Evolutionary conservation across 2,113 vertebrate species (phyloP).

Genomic region (Corvus cornix): DNA sequence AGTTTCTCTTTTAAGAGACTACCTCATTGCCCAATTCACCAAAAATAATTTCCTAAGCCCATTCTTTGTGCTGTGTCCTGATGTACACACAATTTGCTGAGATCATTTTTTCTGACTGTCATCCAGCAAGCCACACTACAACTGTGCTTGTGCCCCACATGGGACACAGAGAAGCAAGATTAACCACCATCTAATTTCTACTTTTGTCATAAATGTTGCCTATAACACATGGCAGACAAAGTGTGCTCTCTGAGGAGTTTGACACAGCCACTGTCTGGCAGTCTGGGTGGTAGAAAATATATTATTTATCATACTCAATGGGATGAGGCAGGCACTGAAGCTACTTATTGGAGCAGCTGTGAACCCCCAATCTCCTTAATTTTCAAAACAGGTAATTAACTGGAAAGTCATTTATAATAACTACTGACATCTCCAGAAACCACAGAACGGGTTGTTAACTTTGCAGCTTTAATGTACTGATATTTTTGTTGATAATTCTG

Average conservation of each 20-base stretch:
- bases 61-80: conserved; percentile 22
- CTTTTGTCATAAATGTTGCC: conserved; percentile 64
- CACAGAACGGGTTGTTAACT: conserved; percentile 57
- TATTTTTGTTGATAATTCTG: conserved; percentile 58
- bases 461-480: conserved; percentile 39
- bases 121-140: conserved; percentile 39
- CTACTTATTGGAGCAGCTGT: conserved; percentile 71
- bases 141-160: conserved; percentile 38
- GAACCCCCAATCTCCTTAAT: conserved; percentile 72
- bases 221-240: conserved; percentile 71
- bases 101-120: conserved; percentile 60
- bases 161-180: conserved; percentile 57
- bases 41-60: conserved; percentile 55
- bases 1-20: conserved; percentile 41
- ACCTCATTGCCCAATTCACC: conserved; percentile 53
- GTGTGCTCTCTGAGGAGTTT: conserved; percentile 66
- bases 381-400: conserved; percentile 76
- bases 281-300: conserved; percentile 70
- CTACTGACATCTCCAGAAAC: conserved; percentile 67
- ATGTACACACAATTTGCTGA: conserved; percentile 34
- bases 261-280: conserved; percentile 68
- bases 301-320: conserved; percentile 74
- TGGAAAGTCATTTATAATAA: conserved; percentile 77
- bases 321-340: conserved; percentile 60
- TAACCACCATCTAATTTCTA: conserved; percentile 67